Conservation (phyloP, 2,888 invertebrate species). For the Dinocampus coccinellae region DNA sequence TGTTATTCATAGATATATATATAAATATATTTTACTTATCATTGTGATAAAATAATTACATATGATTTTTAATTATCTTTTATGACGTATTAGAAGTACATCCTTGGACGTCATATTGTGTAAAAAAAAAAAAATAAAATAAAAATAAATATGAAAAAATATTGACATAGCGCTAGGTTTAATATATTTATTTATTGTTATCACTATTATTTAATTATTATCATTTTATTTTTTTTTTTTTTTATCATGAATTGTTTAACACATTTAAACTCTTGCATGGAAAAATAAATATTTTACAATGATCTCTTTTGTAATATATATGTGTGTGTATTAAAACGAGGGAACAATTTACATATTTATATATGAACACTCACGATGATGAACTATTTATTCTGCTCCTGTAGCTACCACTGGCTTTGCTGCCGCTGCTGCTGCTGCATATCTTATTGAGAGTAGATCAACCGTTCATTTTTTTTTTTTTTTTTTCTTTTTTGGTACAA, state of each 20-base stretch:
- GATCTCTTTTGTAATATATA: background rate
- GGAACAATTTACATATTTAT: background rate
- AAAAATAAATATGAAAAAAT: no score
- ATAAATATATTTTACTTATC: background rate
- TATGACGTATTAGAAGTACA: conserved; percentile 5
- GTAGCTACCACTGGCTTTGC: background rate
- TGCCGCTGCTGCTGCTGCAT: conserved; percentile 12
- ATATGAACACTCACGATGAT: background rate
- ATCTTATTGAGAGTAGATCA: conserved; percentile 32
- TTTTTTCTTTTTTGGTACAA: conserved; percentile 31
- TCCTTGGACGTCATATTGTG: conserved; percentile 8
- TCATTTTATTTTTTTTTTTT: background rate
- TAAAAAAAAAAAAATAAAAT: background rate
- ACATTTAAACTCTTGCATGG: background rate
- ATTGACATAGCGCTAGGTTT: no score
- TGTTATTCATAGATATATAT: no score
- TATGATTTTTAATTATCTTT: background rate
- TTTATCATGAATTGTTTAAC: background rate
- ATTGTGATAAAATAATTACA: background rate
- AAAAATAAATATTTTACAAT: background rate
- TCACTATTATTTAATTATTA: background rate
- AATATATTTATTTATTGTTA: no score
- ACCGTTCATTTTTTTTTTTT: no score
- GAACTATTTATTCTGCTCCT: background rate
- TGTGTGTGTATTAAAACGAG: background rate